phyloP scores from a whole-genome alignment of 2,113 vertebrate genomes.

The Danio rerio region GRCz12tu NC_133187.1:43332001-43332500 shows the following conservation, averaged over 20 bases:
- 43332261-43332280: slow-evolving; percentile 70
- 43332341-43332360: slow-evolving; percentile 70
- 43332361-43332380: slow-evolving; percentile 69
- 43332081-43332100: slow-evolving; percentile 7
- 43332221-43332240: slow-evolving; percentile 56
- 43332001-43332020: too few species aligned
- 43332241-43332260: slow-evolving; percentile 64
- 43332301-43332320: slow-evolving; percentile 74
- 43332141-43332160: slow-evolving; percentile 26
- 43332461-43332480: slow-evolving; percentile 70
- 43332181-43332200: slow-evolving; percentile 9
- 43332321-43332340: slow-evolving; percentile 72
- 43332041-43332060: background rate
- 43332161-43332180: slow-evolving; percentile 8
- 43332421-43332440: slow-evolving; percentile 60
- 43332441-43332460: slow-evolving; percentile 72
- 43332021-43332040: background rate
- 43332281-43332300: slow-evolving; percentile 76
- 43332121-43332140: background rate
- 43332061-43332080: background rate
- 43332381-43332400: slow-evolving; percentile 74
- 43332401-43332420: slow-evolving; percentile 69
- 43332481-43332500: slow-evolving; percentile 44
- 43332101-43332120: background rate
- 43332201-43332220: background rate